Percentiles rank a stretch among this genome's conserved stretches.
Conservation (phyloP, 2,113 vertebrate species). For the Manacus vitellinus region DNA sequence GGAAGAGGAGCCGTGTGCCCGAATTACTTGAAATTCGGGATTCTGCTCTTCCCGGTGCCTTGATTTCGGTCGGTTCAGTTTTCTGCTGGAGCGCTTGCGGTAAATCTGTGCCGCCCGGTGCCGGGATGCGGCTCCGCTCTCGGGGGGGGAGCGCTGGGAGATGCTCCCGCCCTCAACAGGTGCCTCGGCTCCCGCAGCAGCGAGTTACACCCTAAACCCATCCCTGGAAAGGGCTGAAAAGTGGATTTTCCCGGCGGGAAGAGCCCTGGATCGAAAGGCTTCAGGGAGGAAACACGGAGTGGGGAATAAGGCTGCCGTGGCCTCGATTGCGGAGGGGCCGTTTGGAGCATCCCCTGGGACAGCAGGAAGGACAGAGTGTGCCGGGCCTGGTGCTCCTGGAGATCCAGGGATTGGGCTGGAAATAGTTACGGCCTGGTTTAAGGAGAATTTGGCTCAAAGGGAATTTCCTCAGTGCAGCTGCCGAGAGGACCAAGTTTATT, state of each 20-base stretch:
- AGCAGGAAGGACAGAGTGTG: not conserved
- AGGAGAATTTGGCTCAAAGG: not conserved
- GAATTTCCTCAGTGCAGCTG: not conserved
- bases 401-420: not conserved
- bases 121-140: not conserved
- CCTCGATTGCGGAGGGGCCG: not conserved
- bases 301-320: not conserved
- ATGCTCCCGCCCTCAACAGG: not conserved
- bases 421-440: not conserved
- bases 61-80: accelerated
- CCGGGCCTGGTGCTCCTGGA: not conserved
- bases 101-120: no score
- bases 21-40: not conserved
- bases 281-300: not conserved
- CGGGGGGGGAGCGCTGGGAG: accelerated
- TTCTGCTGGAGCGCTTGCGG: not conserved
- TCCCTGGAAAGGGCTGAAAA: not conserved
- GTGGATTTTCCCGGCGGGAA: not conserved
- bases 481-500: not conserved
- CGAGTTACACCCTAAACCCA: not conserved
- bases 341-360: not conserved
- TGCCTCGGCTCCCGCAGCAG: not conserved
- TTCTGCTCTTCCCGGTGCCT: not conserved
- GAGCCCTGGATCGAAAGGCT: not conserved
- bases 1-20: not conserved